phyloP scores from a whole-genome alignment of 2,797 vertebrate species.

The Columba guinea region DNA sequence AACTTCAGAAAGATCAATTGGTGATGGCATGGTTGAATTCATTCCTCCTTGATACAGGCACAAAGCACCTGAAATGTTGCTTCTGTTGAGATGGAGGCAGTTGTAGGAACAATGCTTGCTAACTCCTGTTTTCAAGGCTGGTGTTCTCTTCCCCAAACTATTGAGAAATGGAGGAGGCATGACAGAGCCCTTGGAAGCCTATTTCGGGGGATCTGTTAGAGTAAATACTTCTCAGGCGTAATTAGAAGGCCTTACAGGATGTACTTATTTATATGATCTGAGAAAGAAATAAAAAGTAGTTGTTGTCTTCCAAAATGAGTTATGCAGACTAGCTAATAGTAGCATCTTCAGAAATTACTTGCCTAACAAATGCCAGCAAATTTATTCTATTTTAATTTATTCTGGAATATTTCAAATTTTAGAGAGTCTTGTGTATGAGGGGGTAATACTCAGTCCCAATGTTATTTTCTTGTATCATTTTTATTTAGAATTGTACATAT shows the following conservation, averaged over 20 bases:
- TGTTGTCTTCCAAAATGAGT: neutral
- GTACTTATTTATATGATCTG: neutral
- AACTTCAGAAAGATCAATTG: conserved; percentile 55
- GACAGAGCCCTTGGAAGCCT: neutral
- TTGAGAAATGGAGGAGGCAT: neutral
- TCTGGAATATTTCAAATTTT: neutral
- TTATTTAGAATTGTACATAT: neutral
- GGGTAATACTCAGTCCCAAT: neutral
- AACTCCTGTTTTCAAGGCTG: neutral
- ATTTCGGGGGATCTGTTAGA: neutral
- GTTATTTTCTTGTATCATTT: neutral
- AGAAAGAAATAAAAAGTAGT: neutral
- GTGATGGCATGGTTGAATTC: conserved; percentile 33
- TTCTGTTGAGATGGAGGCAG: neutral
- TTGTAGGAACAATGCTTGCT: neutral
- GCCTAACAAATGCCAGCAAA: neutral
- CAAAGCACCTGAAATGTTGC: neutral
- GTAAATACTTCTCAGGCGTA: neutral
- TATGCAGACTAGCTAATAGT: neutral
- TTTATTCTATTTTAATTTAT: neutral
- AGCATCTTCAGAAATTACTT: neutral
- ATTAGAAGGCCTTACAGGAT: neutral
- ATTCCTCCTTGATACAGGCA: conserved; percentile 34
- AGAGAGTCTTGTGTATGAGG: neutral
- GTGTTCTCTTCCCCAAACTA: neutral